Conservation (phyloP, 2,888 invertebrate genomes). For the Hirtodrosophila alboralis region DNA sequence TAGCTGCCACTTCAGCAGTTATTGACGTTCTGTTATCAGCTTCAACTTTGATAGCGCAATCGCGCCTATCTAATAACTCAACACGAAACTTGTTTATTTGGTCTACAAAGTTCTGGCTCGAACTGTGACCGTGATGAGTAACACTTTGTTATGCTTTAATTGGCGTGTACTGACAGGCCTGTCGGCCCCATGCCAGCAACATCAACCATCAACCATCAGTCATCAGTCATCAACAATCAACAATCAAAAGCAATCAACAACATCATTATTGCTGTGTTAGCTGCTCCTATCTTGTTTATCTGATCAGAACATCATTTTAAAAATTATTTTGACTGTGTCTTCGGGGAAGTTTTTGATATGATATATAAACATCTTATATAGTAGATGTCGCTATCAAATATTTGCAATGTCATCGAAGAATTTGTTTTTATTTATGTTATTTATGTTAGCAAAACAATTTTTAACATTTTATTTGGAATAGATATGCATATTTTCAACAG, state of each 20-base stretch:
- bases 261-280: conserved; percentile 29
- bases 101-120: conserved; percentile 48
- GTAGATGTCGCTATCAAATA: conserved; percentile 26
- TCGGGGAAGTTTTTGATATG: conserved; percentile 48
- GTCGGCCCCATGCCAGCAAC: conserved; percentile 7
- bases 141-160: conserved; percentile 34
- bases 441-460: conserved; percentile 30
- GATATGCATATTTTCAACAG: conserved; percentile 26
- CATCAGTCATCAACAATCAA: conserved; percentile 28
- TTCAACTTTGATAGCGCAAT: conserved; percentile 42
- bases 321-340: conserved; percentile 31
- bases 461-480: conserved; percentile 25
- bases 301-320: conserved; percentile 22
- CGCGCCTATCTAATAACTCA: conserved; percentile 32
- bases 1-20: conserved; percentile 31
- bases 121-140: conserved; percentile 41
- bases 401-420: conserved; percentile 28
- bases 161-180: conserved; percentile 33
- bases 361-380: conserved; percentile 28
- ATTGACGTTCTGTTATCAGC: conserved; percentile 44
- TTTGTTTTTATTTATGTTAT: conserved; percentile 24
- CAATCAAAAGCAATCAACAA: conserved; percentile 31
- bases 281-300: conserved; percentile 58
- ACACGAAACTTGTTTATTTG: conserved; percentile 42
- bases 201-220: conserved; percentile 36